Evolutionary conservation across 2,797 vertebrate species (phyloP).

Genomic region (Kryptolebias ocellatus): DNA sequence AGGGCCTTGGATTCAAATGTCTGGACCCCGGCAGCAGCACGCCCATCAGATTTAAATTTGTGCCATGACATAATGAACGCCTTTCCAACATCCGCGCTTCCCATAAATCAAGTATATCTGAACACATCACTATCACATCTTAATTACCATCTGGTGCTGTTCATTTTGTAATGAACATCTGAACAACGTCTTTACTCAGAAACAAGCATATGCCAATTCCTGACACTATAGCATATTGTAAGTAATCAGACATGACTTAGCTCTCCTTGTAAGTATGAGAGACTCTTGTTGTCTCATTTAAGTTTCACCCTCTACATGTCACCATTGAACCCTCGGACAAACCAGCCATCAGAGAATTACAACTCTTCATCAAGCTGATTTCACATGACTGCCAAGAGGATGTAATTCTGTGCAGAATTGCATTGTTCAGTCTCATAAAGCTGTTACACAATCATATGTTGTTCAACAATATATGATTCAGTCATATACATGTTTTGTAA

Average conservation of each 20-base stretch:
- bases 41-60: not conserved
- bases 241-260: slow-evolving; percentile 42
- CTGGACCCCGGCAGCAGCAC: not conserved
- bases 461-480: not conserved
- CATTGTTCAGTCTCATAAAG: not conserved
- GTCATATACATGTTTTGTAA: not conserved
- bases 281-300: slow-evolving; percentile 31
- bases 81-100: not conserved
- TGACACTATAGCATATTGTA: slow-evolving; percentile 20
- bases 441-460: no score
- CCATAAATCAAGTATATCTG: not conserved
- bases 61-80: not conserved
- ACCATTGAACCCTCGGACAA: slow-evolving; percentile 16
- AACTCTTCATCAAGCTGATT: slow-evolving; percentile 31
- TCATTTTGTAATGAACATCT: not conserved
- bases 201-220: slow-evolving; percentile 2
- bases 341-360: slow-evolving; percentile 30
- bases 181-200: not conserved
- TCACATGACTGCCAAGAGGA: slow-evolving; percentile 9
- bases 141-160: not conserved
- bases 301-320: slow-evolving; percentile 25
- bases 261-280: slow-evolving; percentile 28
- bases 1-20: not conserved
- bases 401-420: slow-evolving; percentile 13
- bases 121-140: not conserved